phyloP scores from a whole-genome alignment of 1,140 invertebrate species.

The Cyphomyrmex costatus region DNA sequence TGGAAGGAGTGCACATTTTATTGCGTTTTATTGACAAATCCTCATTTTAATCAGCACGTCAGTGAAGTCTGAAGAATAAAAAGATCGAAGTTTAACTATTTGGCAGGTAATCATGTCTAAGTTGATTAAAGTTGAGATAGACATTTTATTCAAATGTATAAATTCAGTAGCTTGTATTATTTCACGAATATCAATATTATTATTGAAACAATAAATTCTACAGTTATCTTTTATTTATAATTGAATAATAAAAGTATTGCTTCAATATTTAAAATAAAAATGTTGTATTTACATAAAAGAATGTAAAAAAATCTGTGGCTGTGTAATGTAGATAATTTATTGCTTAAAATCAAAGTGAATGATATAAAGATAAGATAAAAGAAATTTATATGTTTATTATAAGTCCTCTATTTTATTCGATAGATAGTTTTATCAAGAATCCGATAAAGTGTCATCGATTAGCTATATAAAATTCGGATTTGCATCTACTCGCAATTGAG shows the following conservation, averaged over 20 bases:
- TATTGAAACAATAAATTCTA: neutral
- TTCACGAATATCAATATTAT: slow-evolving; percentile 1
- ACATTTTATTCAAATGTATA: neutral
- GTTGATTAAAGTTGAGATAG: neutral
- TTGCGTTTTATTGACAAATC: slow-evolving; percentile 55
- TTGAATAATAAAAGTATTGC: neutral
- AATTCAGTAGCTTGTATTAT: neutral
- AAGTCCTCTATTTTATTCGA: neutral
- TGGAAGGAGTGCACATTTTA: slow-evolving; percentile 54
- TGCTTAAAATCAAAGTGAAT: neutral
- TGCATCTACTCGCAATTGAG: slow-evolving; percentile 12
- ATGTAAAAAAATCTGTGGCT: neutral
- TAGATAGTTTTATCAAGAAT: neutral
- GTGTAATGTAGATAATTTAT: neutral
- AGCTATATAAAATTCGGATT: slow-evolving; percentile 12
- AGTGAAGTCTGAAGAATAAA: slow-evolving; percentile 4
- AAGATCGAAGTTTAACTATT: neutral
- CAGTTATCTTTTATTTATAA: neutral
- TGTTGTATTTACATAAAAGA: neutral
- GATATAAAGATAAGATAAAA: neutral
- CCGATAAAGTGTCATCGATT: slow-evolving; percentile 6
- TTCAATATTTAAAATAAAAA: slow-evolving; percentile 6
- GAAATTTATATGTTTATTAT: neutral
- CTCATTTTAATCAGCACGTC: slow-evolving; percentile 8
- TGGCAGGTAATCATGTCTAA: neutral